These are phyloP conservation scores for Aplysina aerophoba DNA, from an alignment of 37 sponge, comb jelly and placozoan species.

Conservation along the genomic window DNA sequence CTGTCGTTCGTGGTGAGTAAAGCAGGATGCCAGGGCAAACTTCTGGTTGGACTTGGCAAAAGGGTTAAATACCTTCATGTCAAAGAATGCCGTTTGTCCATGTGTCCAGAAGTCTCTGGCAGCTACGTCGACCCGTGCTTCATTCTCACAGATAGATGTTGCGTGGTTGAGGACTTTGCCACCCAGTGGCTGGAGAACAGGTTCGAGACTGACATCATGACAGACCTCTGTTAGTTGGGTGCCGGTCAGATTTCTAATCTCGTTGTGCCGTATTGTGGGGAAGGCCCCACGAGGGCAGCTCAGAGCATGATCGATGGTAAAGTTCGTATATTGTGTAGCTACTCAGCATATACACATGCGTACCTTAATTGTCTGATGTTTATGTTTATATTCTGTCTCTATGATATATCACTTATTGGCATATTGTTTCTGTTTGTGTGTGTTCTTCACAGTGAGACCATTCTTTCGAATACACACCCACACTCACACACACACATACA, in stretches of 20 bases:
- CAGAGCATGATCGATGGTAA: constrained; percentile 24
- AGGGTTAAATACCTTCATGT: constrained; percentile 25
- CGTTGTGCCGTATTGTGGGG: constrained; percentile 20
- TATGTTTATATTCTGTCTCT: too few relatives aligned
- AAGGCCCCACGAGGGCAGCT: constrained; percentile 17
- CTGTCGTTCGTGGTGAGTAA: not conserved
- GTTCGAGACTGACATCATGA: constrained; percentile 24
- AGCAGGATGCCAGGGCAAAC: constrained; percentile 19
- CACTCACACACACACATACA: too few relatives aligned
- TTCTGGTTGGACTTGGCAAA: constrained; percentile 37
- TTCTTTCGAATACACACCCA: too few relatives aligned
- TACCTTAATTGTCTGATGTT: too few relatives aligned
- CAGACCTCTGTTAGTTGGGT: constrained; percentile 17
- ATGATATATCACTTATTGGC: too few relatives aligned
- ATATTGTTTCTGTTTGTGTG: too few relatives aligned
- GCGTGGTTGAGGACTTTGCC: not conserved
- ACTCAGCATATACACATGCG: too few relatives aligned
- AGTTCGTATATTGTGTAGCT: too few relatives aligned
- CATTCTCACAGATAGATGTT: not conserved
- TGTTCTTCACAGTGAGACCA: too few relatives aligned
- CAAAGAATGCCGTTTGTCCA: constrained; percentile 31
- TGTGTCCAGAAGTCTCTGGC: constrained; percentile 14
- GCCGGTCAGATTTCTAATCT: constrained; percentile 11
- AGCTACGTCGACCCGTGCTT: constrained; percentile 16
- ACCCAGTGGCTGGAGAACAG: constrained; percentile 8